Evolutionary conservation across 30 jellyfish, hydroid and myxozoan species (phyloP).

Genomic region (Aurelia coerulea): DNA sequence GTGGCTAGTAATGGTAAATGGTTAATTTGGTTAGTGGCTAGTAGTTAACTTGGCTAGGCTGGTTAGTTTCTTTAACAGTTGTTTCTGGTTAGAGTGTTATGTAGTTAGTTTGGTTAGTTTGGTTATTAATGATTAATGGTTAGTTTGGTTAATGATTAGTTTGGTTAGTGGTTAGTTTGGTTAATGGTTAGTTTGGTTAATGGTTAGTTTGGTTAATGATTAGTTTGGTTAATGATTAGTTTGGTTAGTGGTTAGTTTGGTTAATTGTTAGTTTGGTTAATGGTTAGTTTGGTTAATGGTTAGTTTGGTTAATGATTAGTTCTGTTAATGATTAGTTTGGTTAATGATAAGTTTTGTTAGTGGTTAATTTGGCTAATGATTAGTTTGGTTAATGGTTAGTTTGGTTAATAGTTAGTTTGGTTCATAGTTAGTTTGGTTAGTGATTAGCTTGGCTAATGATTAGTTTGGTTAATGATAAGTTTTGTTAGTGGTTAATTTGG

Average conservation of each 20-base stretch:
- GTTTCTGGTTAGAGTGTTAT: too few species aligned
- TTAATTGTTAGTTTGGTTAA: neutral
- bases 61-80: neutral
- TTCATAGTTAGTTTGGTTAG: neutral
- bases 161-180: too few species aligned
- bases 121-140: neutral
- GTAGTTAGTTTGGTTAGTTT: neutral
- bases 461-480: neutral
- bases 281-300: neutral
- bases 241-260: too few species aligned
- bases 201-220: too few species aligned
- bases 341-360: neutral
- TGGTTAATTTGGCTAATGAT: neutral
- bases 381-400: neutral
- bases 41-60: neutral
- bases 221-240: too few species aligned
- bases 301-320: too few species aligned
- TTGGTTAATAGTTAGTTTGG: neutral
- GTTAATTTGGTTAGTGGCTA: constrained; percentile 2
- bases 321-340: neutral
- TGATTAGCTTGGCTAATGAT: neutral
- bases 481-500: constrained; percentile 2
- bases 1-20: too few species aligned
- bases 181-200: too few species aligned
- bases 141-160: neutral